Base-by-base conservation (phyloP, 2,888 invertebrate species). In the Mamestra brassicae region DNA sequence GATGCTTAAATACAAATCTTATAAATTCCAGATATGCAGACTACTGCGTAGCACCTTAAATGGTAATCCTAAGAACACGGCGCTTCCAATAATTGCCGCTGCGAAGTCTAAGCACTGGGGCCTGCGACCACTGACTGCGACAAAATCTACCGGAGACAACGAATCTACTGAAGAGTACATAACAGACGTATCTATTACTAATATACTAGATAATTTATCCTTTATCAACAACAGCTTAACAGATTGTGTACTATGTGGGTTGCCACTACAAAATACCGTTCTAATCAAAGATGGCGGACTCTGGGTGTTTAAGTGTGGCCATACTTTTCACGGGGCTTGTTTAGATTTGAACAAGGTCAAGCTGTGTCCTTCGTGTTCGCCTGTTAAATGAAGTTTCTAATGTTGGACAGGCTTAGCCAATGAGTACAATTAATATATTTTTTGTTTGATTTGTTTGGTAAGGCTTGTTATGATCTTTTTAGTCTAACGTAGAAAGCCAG, bases 231-330 rank as follows among this genome's bases (percentile, higher is more conserved):
- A 93, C 52, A 88, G 87, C 62, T 81, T 91, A 8, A 88, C 87
- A 6, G 96, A 96, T 77, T 97, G 97, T 84, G 90, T 94, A 0
- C 95, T 97, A 2, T 97, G 97, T 86, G 97, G 97, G 67, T 89
- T 97, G 87, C 97, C 97, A 74, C 92, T 97, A 61, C 95, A 97
- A 85, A 97, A 97, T 80, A 96, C 96, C 71, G 96, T 97, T 67
- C 88, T 97, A 62, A 94, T 97, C 47, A 95, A 97, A 89, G 97
- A 97, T 91, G 97, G 97, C 86, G 97, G 97, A 17, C 90, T 97
- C 4, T 97, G 97, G 93, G 96, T 97, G 65, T 97, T 97, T 90
- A 96, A 96, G 71, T 97, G 97, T 88, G 97, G 97, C 64, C 97
- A 97, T 87, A 96, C 96, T 71, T 97, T 97, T 90, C 97, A 97